These are phyloP conservation scores for Serrognathus titanus DNA, from an alignment of 2,888 invertebrate genomes.

Conservation along the genomic window DNA sequence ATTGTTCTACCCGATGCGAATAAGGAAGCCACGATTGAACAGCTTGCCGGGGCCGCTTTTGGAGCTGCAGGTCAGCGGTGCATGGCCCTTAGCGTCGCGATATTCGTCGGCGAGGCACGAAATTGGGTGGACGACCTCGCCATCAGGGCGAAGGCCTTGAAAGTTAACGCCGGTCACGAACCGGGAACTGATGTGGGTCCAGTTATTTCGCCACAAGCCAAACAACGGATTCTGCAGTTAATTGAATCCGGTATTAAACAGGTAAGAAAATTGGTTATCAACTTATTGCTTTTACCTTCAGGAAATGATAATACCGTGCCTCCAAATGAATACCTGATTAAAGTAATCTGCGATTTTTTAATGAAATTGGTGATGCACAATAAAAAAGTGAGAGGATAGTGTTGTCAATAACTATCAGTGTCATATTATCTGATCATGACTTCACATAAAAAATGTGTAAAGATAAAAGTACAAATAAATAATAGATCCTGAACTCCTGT, in stretches of 20 bases:
- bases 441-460: too few species aligned
- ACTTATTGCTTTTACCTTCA: too few species aligned
- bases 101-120: conserved; percentile 85
- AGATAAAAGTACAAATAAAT: too few species aligned
- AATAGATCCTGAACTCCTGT: too few species aligned
- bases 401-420: too few species aligned
- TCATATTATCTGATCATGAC: too few species aligned
- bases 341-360: too few species aligned
- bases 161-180: conserved; percentile 87
- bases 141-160: conserved; percentile 69
- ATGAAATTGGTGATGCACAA: too few species aligned
- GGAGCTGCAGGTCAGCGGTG: conserved; percentile 99
- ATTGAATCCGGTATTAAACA: conserved; percentile 69
- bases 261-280: conserved; percentile 41
- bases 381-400: too few species aligned
- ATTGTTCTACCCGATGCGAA: conserved; percentile 96
- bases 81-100: conserved; percentile 95
- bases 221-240: conserved; percentile 74
- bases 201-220: conserved; percentile 89
- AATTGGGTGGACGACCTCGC: conserved; percentile 94
- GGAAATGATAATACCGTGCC: too few species aligned
- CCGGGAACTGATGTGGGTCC: conserved; percentile 85
- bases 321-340: too few species aligned
- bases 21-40: conserved; percentile 93
- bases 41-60: conserved; percentile 87